Evolutionary conservation across 2,888 invertebrate genomes (phyloP), one percentile per base, ranked within the genome.

Genomic region (Epirrhoe tristata): DNA sequence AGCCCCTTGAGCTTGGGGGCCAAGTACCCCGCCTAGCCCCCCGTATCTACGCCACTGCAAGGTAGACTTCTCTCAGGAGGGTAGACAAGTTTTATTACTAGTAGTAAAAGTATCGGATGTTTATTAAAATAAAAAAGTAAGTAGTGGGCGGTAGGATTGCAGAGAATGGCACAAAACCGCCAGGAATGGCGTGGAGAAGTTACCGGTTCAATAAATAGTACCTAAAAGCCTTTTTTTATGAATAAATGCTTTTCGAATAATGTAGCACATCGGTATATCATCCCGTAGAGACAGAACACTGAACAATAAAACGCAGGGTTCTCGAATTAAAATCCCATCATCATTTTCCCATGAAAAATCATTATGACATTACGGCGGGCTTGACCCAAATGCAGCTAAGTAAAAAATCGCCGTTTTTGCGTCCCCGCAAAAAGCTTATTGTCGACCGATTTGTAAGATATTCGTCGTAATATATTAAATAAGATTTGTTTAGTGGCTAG

Each of bases 401-500:
- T 51, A 58, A 70, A 74, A 72, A 69, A 63, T 63, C 59, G 54
- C 69, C 60, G 55, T 72, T 76, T 77, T 76, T 78, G 71, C 64
- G 57, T 50, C 32, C 6, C 53, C 54, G 71, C 76, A 75, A 76
- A 73, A 77, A 73, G 61, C 31, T 57, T 58, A 71, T 78, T 78
- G 72, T 80, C 67, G 65, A 67, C 62, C 75, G 73, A 73, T 79
- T 80, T 77, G 76, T 76, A 77, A 73, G 74, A 74, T 78, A 79
- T 81, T 74, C 75, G 60, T 73, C 78, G 78, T 81, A 83, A 83
- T 80, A 80, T 81, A 84, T 83, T 80, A 80, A 84, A 81, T 83
- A 82, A 82, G 80, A 79, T 80, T 78, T 84, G 76, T 79, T 80
- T 83, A 77, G 75, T 36, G 55, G 39, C 31, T 77, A 83, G 77